These are phyloP conservation scores for Anarrhichthys ocellatus DNA, from an alignment of 2,113 vertebrate genomes.

Conservation along the genomic window DNA sequence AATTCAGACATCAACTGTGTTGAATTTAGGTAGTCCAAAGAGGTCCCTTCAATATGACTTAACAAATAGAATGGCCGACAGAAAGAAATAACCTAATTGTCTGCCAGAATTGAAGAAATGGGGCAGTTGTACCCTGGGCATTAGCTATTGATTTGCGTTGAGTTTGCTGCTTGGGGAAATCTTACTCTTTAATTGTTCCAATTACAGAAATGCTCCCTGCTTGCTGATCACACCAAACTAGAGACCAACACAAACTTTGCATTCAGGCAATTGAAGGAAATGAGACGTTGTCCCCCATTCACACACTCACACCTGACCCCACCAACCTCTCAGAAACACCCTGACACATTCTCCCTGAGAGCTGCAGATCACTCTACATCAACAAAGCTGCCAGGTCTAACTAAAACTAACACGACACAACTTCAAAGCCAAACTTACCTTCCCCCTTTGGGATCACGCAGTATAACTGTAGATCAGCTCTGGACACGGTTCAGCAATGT, in stretches of 20 bases:
- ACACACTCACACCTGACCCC: not conserved
- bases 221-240: conserved; percentile 13
- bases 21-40: conserved; percentile 1
- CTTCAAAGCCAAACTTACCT: conserved; percentile 1
- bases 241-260: not conserved
- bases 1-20: conserved; percentile 8
- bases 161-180: conserved; percentile 37
- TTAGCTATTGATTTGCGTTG: conserved; percentile 35
- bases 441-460: not conserved
- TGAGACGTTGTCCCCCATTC: conserved; percentile 2
- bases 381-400: not conserved
- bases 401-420: not conserved
- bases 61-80: conserved; percentile 1
- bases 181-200: conserved; percentile 17
- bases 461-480: not conserved
- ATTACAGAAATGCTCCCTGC: conserved; percentile 19
- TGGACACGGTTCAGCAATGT: not conserved
- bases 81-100: conserved; percentile 5
- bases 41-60: not conserved
- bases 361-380: not conserved
- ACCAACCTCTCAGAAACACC: not conserved
- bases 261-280: not conserved
- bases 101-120: conserved; percentile 11
- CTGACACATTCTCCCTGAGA: not conserved
- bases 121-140: conserved; percentile 7